Evolutionary conservation across 1,140 invertebrate genomes (phyloP).

Genomic region (Drosophila bocqueti): DNA sequence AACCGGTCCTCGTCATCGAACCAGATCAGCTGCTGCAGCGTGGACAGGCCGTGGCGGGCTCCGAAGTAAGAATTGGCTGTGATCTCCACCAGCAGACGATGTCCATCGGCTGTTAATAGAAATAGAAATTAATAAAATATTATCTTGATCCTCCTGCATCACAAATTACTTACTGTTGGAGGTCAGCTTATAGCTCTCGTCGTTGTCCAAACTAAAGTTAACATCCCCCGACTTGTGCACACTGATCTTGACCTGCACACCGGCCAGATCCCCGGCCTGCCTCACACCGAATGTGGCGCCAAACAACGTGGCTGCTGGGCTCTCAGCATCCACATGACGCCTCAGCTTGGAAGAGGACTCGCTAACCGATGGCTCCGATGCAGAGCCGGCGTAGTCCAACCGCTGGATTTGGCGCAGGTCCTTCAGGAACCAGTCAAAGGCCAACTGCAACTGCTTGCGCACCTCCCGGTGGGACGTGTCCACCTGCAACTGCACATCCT

Average conservation of each 20-base stretch:
- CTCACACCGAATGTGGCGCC: conserved; percentile 55
- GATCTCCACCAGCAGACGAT: conserved; percentile 87
- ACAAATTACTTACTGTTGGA: conserved; percentile 85
- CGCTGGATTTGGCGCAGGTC: conserved; percentile 76
- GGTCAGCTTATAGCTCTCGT: conserved; percentile 90
- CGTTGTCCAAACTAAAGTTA: conserved; percentile 88
- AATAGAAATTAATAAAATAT: not conserved
- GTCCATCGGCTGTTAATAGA: conserved; percentile 77
- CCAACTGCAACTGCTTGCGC: conserved; percentile 63
- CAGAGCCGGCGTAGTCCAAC: conserved; percentile 43
- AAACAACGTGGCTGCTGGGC: conserved; percentile 42
- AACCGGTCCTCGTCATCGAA: conserved; percentile 88
- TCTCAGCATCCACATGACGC: conserved; percentile 16
- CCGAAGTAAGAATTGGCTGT: conserved; percentile 90
- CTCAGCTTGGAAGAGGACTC: conserved; percentile 31
- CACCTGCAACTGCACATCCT: conserved; percentile 69
- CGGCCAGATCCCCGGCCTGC: conserved; percentile 84
- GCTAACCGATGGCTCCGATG: conserved; percentile 31
- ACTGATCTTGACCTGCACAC: conserved; percentile 86
- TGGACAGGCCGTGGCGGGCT: conserved; percentile 92
- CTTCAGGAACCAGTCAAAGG: conserved; percentile 76
- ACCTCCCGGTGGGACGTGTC: conserved; percentile 74
- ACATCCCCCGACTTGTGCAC: conserved; percentile 86
- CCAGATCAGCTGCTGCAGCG: conserved; percentile 92
- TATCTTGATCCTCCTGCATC: too few relatives aligned